Evolutionary conservation across 2,888 invertebrate genomes (phyloP).

Genomic region (Hypolimnas misippus): DNA sequence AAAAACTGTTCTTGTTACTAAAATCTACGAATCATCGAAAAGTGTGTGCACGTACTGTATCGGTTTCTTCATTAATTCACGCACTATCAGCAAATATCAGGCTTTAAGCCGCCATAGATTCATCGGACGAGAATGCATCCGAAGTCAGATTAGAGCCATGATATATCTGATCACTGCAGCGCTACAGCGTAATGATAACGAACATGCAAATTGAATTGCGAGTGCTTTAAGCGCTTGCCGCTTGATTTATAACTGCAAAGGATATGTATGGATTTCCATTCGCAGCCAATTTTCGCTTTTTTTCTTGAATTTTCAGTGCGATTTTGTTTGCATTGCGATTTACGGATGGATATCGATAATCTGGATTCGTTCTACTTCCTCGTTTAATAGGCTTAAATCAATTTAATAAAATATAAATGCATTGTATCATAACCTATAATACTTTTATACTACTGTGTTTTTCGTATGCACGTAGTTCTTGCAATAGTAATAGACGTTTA

Average conservation of each 20-base stretch:
- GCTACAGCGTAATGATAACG: slow-evolving; percentile 16
- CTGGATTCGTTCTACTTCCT: background rate
- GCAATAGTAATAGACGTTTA: too few relatives aligned
- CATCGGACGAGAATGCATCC: slow-evolving; percentile 15
- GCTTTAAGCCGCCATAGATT: slow-evolving; percentile 15
- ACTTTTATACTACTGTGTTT: too few relatives aligned
- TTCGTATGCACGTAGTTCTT: too few relatives aligned
- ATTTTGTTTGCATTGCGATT: background rate
- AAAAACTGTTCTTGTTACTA: too few relatives aligned
- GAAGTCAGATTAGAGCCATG: slow-evolving; percentile 24
- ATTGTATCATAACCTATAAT: too few relatives aligned
- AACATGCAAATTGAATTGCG: slow-evolving; percentile 31
- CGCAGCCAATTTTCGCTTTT: background rate
- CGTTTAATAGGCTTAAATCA: too few relatives aligned
- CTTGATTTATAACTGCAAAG: slow-evolving; percentile 6
- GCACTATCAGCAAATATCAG: background rate
- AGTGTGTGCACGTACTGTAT: background rate
- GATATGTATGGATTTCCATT: slow-evolving; percentile 6
- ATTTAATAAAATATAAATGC: too few relatives aligned
- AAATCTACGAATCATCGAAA: background rate
- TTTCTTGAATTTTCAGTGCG: background rate
- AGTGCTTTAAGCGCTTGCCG: slow-evolving; percentile 21
- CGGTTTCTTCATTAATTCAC: background rate
- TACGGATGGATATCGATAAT: background rate
- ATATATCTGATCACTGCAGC: slow-evolving; percentile 14